These are phyloP conservation scores for Drosophila takahashii DNA, from an alignment of 1,140 invertebrate genomes.

Conservation along the genomic window DNA sequence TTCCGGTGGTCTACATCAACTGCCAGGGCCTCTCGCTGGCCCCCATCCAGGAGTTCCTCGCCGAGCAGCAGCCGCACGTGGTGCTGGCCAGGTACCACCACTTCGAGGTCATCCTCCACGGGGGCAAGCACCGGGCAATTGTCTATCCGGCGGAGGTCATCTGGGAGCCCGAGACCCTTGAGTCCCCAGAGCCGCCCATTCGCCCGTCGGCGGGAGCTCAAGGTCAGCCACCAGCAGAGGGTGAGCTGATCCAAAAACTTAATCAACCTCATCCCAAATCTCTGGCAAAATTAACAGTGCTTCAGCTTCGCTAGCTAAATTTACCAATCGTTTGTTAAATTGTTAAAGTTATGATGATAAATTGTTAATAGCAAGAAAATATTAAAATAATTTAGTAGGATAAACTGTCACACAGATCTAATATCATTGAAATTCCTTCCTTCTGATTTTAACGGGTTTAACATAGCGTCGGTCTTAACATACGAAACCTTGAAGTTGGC, in stretches of 20 bases:
- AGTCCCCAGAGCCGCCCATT: neutral
- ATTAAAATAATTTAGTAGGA: no score
- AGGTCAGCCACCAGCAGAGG: neutral
- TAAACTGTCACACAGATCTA: no score
- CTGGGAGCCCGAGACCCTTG: conserved; percentile 23
- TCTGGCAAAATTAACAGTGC: neutral
- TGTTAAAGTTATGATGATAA: no score
- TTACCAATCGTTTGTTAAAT: no score
- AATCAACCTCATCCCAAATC: neutral
- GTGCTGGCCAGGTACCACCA: conserved; percentile 35
- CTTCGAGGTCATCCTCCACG: conserved; percentile 38
- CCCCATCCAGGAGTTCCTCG: conserved; percentile 20
- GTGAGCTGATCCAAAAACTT: neutral
- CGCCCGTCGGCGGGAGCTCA: neutral
- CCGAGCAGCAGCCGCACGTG: conserved; percentile 15
- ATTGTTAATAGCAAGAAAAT: no score
- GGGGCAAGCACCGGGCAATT: conserved; percentile 3
- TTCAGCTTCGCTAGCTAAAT: no score
- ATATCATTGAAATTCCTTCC: no score
- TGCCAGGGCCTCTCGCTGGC: conserved; percentile 20
- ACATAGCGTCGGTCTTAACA: no score
- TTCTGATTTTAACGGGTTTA: no score
- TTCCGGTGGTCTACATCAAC: conserved; percentile 47
- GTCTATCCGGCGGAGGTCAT: conserved; percentile 45
- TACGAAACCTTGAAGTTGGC: no score